phyloP scores from a whole-genome alignment of 2,888 invertebrate genomes.

The Colostygia pectinataria region DNA sequence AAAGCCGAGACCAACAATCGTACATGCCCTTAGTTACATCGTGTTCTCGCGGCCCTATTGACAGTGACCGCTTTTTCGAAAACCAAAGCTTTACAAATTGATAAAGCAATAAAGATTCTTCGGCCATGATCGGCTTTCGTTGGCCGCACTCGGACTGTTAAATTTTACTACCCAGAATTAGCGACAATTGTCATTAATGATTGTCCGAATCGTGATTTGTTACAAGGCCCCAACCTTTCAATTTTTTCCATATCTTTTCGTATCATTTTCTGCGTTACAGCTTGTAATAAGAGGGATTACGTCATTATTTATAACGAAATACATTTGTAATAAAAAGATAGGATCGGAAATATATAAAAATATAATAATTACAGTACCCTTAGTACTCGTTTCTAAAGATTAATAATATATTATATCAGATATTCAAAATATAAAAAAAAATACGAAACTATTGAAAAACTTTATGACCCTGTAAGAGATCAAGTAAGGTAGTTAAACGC shows the following conservation, averaged over 20 bases:
- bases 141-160: conserved; percentile 49
- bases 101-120: conserved; percentile 41
- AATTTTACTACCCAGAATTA: conserved; percentile 73
- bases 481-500: too few relatives aligned
- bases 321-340: conserved; percentile 25
- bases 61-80: not conserved
- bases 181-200: conserved; percentile 57
- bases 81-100: conserved; percentile 23
- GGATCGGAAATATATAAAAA: conserved; percentile 20
- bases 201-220: conserved; percentile 48
- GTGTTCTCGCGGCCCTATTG: not conserved
- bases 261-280: conserved; percentile 54
- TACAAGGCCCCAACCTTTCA: conserved; percentile 50
- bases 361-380: conserved; percentile 5
- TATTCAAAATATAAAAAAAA: not conserved
- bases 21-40: too few relatives aligned
- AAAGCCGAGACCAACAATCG: too few relatives aligned
- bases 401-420: not conserved
- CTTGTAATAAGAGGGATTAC: conserved; percentile 49
- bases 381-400: not conserved
- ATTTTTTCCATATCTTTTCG: conserved; percentile 40
- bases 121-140: conserved; percentile 28
- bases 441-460: not conserved
- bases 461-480: too few relatives aligned
- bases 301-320: conserved; percentile 22